Conservation (phyloP, 2,113 vertebrate species). For the Ceyx cyanopectus region DNA sequence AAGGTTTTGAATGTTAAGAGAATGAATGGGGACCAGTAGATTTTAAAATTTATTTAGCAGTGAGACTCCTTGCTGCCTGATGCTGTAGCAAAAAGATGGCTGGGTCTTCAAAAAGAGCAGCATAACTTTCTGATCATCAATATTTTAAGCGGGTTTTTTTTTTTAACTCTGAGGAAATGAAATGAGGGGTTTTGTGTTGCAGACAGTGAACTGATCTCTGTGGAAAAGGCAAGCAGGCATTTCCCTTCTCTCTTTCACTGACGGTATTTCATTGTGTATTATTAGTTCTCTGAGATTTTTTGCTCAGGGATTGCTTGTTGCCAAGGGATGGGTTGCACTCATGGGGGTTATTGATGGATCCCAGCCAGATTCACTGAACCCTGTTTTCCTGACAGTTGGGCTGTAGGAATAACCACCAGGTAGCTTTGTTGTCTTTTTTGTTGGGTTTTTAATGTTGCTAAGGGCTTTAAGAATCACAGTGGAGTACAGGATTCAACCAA, state of each 20-base stretch:
- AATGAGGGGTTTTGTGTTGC: background rate
- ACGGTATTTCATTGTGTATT: background rate
- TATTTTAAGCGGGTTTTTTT: background rate
- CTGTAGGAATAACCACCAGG: background rate
- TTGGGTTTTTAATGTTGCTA: background rate
- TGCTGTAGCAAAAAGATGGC: background rate
- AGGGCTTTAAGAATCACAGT: background rate
- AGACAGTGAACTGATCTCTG: fast-evolving
- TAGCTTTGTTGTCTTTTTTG: background rate
- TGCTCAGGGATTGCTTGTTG: background rate
- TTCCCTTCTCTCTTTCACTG: background rate
- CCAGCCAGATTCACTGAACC: background rate
- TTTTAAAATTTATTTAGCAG: background rate
- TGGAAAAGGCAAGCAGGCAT: background rate
- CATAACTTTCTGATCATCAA: background rate
- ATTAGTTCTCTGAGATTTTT: background rate
- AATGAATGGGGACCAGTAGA: background rate
- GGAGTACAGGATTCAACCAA: background rate
- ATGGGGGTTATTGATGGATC: background rate
- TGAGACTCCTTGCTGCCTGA: background rate
- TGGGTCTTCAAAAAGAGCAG: background rate
- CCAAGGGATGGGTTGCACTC: background rate
- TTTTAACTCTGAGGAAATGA: background rate
- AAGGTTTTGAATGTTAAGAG: background rate
- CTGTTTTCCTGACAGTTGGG: background rate